Conservation (phyloP, 2,797 vertebrate genomes). For the Falco columbarius region DNA sequence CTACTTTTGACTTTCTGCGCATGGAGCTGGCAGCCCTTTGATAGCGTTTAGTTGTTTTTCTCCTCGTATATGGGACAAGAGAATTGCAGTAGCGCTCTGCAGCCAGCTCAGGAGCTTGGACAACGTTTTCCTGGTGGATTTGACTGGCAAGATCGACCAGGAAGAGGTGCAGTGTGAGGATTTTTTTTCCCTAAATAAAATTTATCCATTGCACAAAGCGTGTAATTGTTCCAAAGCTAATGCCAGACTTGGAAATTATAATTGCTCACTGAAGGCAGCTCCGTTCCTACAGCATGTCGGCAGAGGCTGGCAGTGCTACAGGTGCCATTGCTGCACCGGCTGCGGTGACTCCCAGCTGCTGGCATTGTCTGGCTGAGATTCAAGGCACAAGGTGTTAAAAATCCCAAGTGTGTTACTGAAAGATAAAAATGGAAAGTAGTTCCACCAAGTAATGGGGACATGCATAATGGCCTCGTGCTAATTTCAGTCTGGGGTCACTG, state of each 20-base stretch:
- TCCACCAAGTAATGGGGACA: background rate
- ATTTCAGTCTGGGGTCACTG: conserved; percentile 11
- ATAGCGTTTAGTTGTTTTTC: background rate
- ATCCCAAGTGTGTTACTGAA: background rate
- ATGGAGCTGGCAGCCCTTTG: background rate
- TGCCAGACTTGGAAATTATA: background rate
- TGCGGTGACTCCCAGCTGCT: fast-evolving
- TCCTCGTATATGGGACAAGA: background rate
- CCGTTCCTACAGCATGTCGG: background rate
- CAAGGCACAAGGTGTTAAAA: conserved; percentile 14
- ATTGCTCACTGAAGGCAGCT: background rate
- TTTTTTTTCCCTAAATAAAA: background rate
- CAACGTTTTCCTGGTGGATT: background rate
- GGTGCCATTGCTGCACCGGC: background rate
- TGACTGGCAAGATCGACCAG: background rate
- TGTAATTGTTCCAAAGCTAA: background rate
- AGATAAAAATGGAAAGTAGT: conserved; percentile 32
- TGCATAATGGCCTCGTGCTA: conserved; percentile 7
- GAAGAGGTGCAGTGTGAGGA: fast-evolving
- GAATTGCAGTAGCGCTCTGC: background rate
- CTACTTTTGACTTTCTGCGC: background rate
- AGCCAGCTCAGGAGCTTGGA: background rate
- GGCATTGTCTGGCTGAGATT: background rate
- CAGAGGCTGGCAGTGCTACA: background rate
- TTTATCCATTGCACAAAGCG: background rate